A percentile compares a stretch with the other conserved stretches of the same genome.
Evolutionary conservation across 2,797 vertebrate species (phyloP).

Genomic region (Psittacula derbiana): DNA sequence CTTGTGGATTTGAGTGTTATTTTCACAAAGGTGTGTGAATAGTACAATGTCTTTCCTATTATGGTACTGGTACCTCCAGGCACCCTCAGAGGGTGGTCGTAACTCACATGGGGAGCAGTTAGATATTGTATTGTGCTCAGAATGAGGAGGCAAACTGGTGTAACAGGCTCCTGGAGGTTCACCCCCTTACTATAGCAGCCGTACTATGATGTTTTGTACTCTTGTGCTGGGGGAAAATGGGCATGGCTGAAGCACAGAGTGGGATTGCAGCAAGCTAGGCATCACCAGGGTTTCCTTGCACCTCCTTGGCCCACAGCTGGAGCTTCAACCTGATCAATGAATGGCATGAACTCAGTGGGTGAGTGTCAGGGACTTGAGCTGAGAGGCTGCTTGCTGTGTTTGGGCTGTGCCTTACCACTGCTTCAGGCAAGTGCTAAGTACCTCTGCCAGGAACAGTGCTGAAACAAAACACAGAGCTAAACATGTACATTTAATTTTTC

Average conservation of each 20-base stretch:
- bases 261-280: neutral
- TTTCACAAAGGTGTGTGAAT: neutral
- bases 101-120: fast-evolving
- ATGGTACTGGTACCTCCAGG: neutral
- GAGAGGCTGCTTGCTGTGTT: neutral
- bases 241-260: neutral
- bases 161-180: neutral
- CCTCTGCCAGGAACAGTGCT: neutral
- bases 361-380: neutral
- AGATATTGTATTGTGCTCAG: neutral
- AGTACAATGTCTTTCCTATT: neutral
- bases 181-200: neutral
- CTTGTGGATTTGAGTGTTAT: neutral
- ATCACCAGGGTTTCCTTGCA: neutral
- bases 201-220: neutral
- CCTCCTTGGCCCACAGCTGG: neutral
- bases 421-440: neutral
- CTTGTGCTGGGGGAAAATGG: neutral
- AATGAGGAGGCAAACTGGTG: neutral
- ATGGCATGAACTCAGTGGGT: neutral
- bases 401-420: fast-evolving
- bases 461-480: neutral
- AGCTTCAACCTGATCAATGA: neutral
- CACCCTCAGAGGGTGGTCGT: neutral
- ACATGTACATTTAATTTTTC: neutral